phyloP scores from a whole-genome alignment of 2,888 invertebrate genomes.

The Malthinus flaveolus region DNA sequence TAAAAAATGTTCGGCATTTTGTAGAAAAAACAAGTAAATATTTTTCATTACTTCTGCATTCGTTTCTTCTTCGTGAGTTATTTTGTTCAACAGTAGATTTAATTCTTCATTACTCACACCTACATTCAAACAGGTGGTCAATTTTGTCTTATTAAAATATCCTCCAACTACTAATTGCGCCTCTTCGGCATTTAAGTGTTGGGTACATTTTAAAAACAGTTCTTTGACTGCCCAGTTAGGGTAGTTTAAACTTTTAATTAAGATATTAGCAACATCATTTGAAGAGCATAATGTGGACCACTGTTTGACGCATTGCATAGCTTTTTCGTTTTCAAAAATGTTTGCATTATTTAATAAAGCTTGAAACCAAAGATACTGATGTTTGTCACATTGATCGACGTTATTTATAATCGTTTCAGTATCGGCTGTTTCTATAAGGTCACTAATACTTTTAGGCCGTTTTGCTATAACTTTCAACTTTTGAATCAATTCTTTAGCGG shows the following conservation, averaged over 20 bases:
- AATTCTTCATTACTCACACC: slow-evolving; percentile 36
- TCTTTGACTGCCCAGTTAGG: slow-evolving; percentile 34
- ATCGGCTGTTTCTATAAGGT: slow-evolving; percentile 45
- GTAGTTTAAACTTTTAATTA: slow-evolving; percentile 34
- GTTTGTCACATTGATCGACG: slow-evolving; percentile 40
- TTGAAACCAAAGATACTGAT: slow-evolving; percentile 47
- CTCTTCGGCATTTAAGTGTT: slow-evolving; percentile 35
- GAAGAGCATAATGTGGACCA: slow-evolving; percentile 43
- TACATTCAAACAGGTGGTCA: slow-evolving; percentile 28
- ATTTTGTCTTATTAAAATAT: slow-evolving; percentile 42
- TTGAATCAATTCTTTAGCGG: slow-evolving; percentile 42
- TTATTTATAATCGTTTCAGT: slow-evolving; percentile 42
- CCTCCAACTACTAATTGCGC: slow-evolving; percentile 37
- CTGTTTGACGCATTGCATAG: slow-evolving; percentile 41
- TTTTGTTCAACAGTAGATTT: slow-evolving; percentile 42
- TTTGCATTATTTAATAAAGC: slow-evolving; percentile 43
- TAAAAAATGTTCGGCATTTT: slow-evolving; percentile 43
- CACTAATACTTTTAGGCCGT: slow-evolving; percentile 47
- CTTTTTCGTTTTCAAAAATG: slow-evolving; percentile 40
- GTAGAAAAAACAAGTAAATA: slow-evolving; percentile 43
- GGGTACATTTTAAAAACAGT: slow-evolving; percentile 45
- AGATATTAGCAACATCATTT: slow-evolving; percentile 41
- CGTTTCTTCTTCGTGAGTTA: slow-evolving; percentile 25
- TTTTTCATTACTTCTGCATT: slow-evolving; percentile 37
- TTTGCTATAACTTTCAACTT: slow-evolving; percentile 44